A percentile compares a stretch with the other conserved stretches of the same genome.
Evolutionary conservation across 2,113 vertebrate genomes (phyloP).

Genomic region (Corydoras sp.): DNA sequence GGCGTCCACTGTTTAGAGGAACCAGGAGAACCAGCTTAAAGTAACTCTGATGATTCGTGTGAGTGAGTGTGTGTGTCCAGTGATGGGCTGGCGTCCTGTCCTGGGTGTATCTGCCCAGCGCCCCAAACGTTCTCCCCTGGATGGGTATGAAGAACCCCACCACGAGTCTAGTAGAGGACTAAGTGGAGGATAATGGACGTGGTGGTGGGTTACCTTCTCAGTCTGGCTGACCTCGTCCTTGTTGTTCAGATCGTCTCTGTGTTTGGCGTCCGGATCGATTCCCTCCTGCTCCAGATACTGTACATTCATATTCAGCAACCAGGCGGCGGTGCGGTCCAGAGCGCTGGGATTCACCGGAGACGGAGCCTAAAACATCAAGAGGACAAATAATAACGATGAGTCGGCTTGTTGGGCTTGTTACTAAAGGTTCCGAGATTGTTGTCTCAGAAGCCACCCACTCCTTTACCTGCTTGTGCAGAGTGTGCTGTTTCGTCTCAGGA

Average conservation of each 20-base stretch:
- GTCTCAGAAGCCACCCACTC: too few species aligned
- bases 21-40: neutral
- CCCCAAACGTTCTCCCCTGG: too few species aligned
- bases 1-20: neutral
- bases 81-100: too few species aligned
- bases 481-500: constrained; percentile 67
- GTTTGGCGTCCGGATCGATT: constrained; percentile 76
- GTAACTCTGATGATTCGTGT: too few species aligned
- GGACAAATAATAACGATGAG: too few species aligned
- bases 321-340: constrained; percentile 93
- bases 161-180: too few species aligned
- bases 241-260: constrained; percentile 66
- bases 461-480: constrained; percentile 60
- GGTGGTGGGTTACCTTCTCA: constrained; percentile 80
- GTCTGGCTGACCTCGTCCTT: constrained; percentile 83
- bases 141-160: too few species aligned
- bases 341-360: constrained; percentile 92
- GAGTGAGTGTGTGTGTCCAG: too few species aligned
- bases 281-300: constrained; percentile 91
- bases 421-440: too few species aligned
- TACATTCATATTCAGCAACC: constrained; percentile 97
- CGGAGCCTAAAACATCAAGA: constrained; percentile 70
- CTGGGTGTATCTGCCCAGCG: too few species aligned
- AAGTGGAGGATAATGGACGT: neutral
- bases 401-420: too few species aligned